phyloP scores from a whole-genome alignment of 2,113 vertebrate species.

The Trematocara variabile region DNA sequence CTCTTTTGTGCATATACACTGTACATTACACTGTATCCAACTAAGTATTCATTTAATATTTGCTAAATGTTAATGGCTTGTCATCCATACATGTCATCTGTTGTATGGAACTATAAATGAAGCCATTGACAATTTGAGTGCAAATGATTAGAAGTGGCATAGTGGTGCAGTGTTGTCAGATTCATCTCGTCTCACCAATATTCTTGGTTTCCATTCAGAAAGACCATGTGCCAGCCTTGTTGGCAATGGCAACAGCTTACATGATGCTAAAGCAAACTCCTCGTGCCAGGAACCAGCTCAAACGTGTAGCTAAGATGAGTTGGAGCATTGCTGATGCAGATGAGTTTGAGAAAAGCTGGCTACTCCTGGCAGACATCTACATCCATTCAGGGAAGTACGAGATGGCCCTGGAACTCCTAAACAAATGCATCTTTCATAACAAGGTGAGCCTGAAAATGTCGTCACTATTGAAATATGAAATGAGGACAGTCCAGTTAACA shows the following conservation, averaged over 20 bases:
- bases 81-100: background rate
- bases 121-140: background rate
- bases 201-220: slow-evolving; percentile 74
- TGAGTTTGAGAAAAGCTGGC: slow-evolving; percentile 97
- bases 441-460: slow-evolving; percentile 70
- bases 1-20: background rate
- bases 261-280: slow-evolving; percentile 97
- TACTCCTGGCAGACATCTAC: slow-evolving; percentile 95
- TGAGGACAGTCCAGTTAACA: background rate
- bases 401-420: slow-evolving; percentile 89
- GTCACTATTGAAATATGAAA: background rate
- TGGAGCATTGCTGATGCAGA: slow-evolving; percentile 94
- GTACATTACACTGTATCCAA: background rate
- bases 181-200: background rate
- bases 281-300: slow-evolving; percentile 91
- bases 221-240: slow-evolving; percentile 89
- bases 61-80: background rate
- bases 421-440: slow-evolving; percentile 88
- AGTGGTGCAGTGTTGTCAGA: background rate
- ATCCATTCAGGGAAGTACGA: slow-evolving; percentile 96
- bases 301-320: slow-evolving; percentile 93
- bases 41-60: background rate
- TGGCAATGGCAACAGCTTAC: slow-evolving; percentile 95
- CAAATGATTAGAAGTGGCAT: background rate
- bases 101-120: background rate